Evolutionary conservation across 2,113 vertebrate genomes (phyloP).

Genomic region (Aramus guarauna): DNA sequence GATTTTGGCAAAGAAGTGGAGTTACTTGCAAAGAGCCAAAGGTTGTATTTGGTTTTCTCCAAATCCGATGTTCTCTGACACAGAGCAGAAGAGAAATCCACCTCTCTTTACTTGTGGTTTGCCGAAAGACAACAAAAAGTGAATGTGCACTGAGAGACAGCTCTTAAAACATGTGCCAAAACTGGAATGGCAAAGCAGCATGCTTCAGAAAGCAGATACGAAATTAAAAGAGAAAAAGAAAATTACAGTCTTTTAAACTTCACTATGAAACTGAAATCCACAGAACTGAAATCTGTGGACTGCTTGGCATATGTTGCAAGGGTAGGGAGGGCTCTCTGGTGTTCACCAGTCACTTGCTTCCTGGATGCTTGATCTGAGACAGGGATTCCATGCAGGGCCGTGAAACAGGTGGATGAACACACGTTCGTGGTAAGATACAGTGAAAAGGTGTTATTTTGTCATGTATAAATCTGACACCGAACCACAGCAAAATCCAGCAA

Average conservation of each 20-base stretch:
- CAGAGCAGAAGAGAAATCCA: not conserved
- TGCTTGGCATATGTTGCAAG: not conserved
- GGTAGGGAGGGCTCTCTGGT: not conserved
- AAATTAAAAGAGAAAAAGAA: not conserved
- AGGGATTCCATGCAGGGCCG: not conserved
- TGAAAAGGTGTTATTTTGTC: not conserved
- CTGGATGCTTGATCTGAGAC: not conserved
- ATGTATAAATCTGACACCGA: not conserved
- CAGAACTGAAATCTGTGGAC: not conserved
- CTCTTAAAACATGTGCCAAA: not conserved
- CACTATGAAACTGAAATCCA: too few relatives aligned
- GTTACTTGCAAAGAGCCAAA: not conserved
- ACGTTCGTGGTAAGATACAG: rapidly evolving
- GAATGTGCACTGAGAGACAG: rapidly evolving
- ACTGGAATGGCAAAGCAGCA: not conserved
- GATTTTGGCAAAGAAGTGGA: not conserved
- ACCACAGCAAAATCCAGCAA: not conserved
- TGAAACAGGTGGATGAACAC: not conserved
- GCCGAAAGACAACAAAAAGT: not conserved
- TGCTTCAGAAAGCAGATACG: not conserved
- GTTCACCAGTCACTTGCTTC: not conserved
- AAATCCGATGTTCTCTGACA: not conserved
- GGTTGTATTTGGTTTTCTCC: not conserved
- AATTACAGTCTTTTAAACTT: not conserved
- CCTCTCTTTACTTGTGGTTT: not conserved